phyloP scores from a whole-genome alignment of 2,888 invertebrate genomes.

The Agonopterix heracliana region DNA sequence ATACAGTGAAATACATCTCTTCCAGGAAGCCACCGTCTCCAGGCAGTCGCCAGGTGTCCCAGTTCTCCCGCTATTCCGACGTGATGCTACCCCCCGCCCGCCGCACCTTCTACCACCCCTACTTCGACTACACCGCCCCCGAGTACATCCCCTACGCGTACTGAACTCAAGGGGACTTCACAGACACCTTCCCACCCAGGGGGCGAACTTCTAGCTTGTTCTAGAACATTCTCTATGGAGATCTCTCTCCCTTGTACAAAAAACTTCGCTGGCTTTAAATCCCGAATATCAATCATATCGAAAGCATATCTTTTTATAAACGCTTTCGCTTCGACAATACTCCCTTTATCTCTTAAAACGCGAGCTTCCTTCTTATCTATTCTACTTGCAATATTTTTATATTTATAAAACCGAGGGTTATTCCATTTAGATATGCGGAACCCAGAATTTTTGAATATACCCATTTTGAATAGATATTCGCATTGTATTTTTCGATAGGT shows the following conservation, averaged over 20 bases:
- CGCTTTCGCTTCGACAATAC: slow-evolving; percentile 51
- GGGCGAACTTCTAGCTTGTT: slow-evolving; percentile 32
- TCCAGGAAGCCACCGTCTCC: slow-evolving; percentile 54
- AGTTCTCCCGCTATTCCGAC: slow-evolving; percentile 70
- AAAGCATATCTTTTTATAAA: slow-evolving; percentile 54
- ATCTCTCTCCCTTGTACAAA: slow-evolving; percentile 51
- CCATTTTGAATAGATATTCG: slow-evolving; percentile 46
- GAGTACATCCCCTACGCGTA: slow-evolving; percentile 54
- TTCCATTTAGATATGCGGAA: slow-evolving; percentile 58
- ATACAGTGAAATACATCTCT: slow-evolving; percentile 4
- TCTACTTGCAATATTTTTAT: slow-evolving; percentile 56
- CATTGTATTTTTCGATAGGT: slow-evolving; percentile 65
- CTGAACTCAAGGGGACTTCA: slow-evolving; percentile 32
- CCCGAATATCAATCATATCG: slow-evolving; percentile 57
- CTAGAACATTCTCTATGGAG: slow-evolving; percentile 33
- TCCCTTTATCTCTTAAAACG: slow-evolving; percentile 25
- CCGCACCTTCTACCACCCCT: slow-evolving; percentile 55
- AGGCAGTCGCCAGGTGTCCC: slow-evolving; percentile 62
- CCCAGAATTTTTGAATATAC: slow-evolving; percentile 36
- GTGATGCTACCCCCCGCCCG: slow-evolving; percentile 59
- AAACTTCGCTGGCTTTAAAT: slow-evolving; percentile 41
- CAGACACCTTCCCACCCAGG: slow-evolving; percentile 23
- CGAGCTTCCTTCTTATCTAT: slow-evolving; percentile 42
- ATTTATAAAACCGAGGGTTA: slow-evolving; percentile 39
- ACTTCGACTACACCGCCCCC: slow-evolving; percentile 50